Evolutionary conservation across 2,797 vertebrate genomes (phyloP), one percentile per base, ranked within the genome.

Genomic region (Pampus argenteus): DNA sequence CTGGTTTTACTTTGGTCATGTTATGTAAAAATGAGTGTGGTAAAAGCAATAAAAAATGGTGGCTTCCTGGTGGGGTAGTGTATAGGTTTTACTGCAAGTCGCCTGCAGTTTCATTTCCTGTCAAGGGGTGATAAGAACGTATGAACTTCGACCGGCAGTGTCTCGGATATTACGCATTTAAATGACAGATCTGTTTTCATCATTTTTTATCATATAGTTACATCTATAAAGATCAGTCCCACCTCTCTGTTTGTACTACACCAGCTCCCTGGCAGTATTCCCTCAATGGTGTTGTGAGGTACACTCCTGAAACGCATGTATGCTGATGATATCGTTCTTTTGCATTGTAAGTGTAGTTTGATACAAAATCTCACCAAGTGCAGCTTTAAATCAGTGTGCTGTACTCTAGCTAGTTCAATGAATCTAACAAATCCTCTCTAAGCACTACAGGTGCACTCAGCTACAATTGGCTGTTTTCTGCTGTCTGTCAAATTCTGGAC

Each of bases 401-500:
- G 42, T 48, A 50, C 13, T 71, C 59, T 79, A 82, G 18, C 61
- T 78, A 72, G 26, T 31, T 55, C 71, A 76, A 62, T 26, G 47
- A 44, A 64, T 42, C 69, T 71, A 79, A 77, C 40, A 52, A 5
- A 26, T 66, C 59, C 55, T 74, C 62, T 77, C 61, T 67, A 80
- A 72, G 56, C 50, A 2, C 74, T 72, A 78, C 55, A 28, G 69
- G 42, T 74, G 61, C 15, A 78, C 70, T 78, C 3, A 6, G 29
- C 78, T 75, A 86, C 14, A 0, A 72, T 23, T 20, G 15, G 65
- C 79, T 64, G 66, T 60, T 81, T 70, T 59, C 69, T 83, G 82
- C 71, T 65, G 61, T 82, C 87, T 62, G 77, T 60, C 18, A 38
- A 47, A 77, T 58, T 51, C 74, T 83, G 84, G 78, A 90, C 74